Conservation (phyloP, 2,888 invertebrate species). For the Gastracanthus pulcherrimus region DNA sequence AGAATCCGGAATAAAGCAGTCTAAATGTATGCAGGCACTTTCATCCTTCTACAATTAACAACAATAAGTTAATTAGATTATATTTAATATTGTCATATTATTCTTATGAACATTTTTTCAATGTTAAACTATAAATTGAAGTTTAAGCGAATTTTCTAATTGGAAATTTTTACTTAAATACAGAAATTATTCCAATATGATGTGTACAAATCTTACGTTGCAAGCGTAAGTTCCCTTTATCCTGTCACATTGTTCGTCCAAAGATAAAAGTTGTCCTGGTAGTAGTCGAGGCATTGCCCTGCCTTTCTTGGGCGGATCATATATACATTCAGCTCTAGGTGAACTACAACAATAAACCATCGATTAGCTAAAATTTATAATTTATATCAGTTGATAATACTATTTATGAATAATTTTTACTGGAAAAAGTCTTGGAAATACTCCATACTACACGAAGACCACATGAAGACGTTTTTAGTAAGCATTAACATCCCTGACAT, state of each 20-base stretch:
- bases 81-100: too few species aligned
- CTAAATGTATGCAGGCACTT: conserved; percentile 92
- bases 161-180: too few species aligned
- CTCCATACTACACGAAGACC: conserved; percentile 66
- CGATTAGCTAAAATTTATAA: background rate
- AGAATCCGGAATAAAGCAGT: conserved; percentile 90
- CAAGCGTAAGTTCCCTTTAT: conserved; percentile 89
- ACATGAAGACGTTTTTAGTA: conserved; percentile 65
- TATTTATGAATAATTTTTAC: conserved; percentile 56
- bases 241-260: conserved; percentile 93
- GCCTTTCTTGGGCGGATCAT: conserved; percentile 91
- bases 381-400: background rate
- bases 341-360: conserved; percentile 54
- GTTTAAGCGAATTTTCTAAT: too few species aligned
- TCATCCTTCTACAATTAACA: conserved; percentile 87
- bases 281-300: conserved; percentile 89
- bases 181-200: too few species aligned
- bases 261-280: conserved; percentile 89
- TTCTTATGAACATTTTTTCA: too few species aligned
- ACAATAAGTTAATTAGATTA: background rate
- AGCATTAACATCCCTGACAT: conserved; percentile 64
- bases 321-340: conserved; percentile 86
- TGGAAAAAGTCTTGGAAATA: conserved; percentile 65
- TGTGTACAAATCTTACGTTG: conserved; percentile 80
- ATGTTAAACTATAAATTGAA: background rate